Evolutionary conservation across 2,888 invertebrate species (phyloP).

Genomic region (Lithophane leautieri): DNA sequence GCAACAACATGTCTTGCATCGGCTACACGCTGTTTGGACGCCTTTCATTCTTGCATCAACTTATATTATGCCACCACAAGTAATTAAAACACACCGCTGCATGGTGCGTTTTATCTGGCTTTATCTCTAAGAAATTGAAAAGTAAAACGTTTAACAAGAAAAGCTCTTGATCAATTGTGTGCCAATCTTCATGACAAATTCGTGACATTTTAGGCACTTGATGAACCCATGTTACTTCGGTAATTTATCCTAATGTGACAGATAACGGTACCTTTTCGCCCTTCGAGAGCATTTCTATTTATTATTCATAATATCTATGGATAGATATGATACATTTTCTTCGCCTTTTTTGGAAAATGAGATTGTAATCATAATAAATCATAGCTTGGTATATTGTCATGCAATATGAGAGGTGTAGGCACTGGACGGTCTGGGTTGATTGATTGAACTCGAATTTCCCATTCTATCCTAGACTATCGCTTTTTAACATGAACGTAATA

Average conservation of each 20-base stretch:
- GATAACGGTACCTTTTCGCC: conserved; percentile 30
- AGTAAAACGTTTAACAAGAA: neutral
- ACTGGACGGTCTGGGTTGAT: conserved; percentile 2
- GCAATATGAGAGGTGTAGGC: conserved; percentile 8
- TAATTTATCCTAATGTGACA: conserved; percentile 53
- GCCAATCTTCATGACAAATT: conserved; percentile 38
- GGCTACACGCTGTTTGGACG: neutral
- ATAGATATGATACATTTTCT: conserved; percentile 29
- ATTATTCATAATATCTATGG: conserved; percentile 44
- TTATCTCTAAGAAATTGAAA: neutral
- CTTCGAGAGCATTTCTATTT: conserved; percentile 23
- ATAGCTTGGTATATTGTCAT: conserved; percentile 13
- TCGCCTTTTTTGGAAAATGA: conserved; percentile 29
- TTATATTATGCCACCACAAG: neutral
- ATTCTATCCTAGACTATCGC: neutral
- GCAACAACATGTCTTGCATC: neutral
- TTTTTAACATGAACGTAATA: neutral
- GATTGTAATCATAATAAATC: conserved; percentile 42
- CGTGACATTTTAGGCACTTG: conserved; percentile 18
- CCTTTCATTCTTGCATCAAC: neutral
- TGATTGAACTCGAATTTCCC: neutral
- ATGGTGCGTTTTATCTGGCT: too few species aligned
- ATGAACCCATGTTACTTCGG: conserved; percentile 42
- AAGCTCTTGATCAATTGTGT: conserved; percentile 21
- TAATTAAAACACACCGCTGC: neutral